Base-by-base conservation (phyloP, 2,797 vertebrate genomes). In the Thaleichthys pacificus region DNA sequence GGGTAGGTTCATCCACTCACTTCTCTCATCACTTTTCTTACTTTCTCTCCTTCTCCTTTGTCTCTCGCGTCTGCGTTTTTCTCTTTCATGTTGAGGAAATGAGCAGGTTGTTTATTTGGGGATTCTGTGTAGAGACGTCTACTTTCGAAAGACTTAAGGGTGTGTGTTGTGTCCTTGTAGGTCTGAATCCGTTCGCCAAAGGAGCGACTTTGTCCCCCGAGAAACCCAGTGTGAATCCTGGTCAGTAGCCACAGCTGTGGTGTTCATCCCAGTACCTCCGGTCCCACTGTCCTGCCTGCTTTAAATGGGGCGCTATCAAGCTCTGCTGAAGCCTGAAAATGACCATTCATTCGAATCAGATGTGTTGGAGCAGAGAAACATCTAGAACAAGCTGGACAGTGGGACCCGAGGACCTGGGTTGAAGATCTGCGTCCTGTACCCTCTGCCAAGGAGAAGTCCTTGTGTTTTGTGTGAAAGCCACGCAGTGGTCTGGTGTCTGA, bases 101-200 rank as follows among this genome's bases (percentile, higher is more conserved):
- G 14, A 19, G 17, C 56, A 58, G 56, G 7, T 2, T 21, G n/a
- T 22, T 22, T 11, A 22, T 22, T 2, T 58, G 56, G 17, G n/a
- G 19, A 21, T 22, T 58, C 56, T 6, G 8, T n/a, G 17, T 58
- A 5, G 1, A n/a, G 19, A 58, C 56, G 7, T 58, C 21, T 58
- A 7, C 8, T 58, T 7, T 1, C 51, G 2, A 4, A n/a, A 7
- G 21, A 22, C 21, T 21, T n/a, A 58, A 17, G 9, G 5, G 1
- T 58, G 57, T 21, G 4, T 12, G 63, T 15, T 49, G 64, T 51
- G 24, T 19, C 76, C 73, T 64, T 80, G 22, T 82, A 97, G 97
- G 91, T 74, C 49, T 91, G 49, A 95, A 93, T 85, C 87, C 85
- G 0, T 94, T 95, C 64, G 88, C 87, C 66, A 96, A 90, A 93